Base-by-base conservation (phyloP, 1,140 invertebrate species). In the Ectropis grisescens region DNA sequence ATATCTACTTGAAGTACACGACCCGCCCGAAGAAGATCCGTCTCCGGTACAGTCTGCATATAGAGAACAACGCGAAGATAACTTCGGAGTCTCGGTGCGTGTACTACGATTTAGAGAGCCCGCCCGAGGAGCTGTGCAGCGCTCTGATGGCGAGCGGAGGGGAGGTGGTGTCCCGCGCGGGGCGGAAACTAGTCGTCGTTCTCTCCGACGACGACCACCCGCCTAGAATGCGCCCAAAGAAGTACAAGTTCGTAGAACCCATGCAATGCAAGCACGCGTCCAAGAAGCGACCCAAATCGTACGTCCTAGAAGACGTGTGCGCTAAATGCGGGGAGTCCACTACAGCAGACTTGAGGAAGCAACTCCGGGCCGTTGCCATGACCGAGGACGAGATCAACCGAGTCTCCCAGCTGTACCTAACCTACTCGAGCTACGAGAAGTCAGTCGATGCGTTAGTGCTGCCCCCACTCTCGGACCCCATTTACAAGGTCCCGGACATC, bases 1-100 rank as follows among this genome's bases (percentile, higher is more conserved):
- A 81, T 47, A 65, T 81, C 50, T 78, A 81, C 61, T 61, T 81
- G 53, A 81, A 81, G 52, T 62, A 57, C 48, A 62, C 52, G 39
- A 57, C 37, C 39, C 60, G 62, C 38, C 72, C 72, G 61, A 72
- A 71, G 69, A 74, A 64, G 52, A 74, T 81, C 13, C 58, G 64
- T 27, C 58, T 81, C 30, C 46, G 57, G 34, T 81, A 81, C 43
- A 72, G 67, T 43, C 37, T 81, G 16, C 54, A 65, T 15, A 74
- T 78, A 22, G 71, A 78, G 40, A 76, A 68, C 47, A 66, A 64
- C 24, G 60, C 60, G 16, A 58, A 59, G 35, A 68, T 61, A 16
- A 67, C 42, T 27, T 59, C 71, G 4, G 69, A 74, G 34, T 70
- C 69, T 4, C 56, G 57, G 23, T 69, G 57, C 42, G 50, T 81